phyloP scores from a whole-genome alignment of 1,140 invertebrate species.

The Agrilus planipennis region DNA sequence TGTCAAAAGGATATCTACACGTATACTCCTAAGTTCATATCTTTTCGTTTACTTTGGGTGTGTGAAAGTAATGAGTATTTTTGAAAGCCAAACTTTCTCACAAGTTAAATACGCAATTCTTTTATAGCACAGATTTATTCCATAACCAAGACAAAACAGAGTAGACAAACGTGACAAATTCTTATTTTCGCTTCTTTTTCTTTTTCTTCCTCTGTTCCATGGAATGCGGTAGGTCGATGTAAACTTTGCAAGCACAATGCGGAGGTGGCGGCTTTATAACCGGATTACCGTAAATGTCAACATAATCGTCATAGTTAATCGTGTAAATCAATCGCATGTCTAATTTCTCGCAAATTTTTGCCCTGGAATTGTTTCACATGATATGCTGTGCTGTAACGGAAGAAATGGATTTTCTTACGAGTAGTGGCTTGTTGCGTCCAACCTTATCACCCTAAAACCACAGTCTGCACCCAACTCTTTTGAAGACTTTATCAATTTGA shows the following conservation, averaged over 20 bases:
- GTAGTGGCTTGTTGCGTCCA: conserved; percentile 33
- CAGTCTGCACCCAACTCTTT: conserved; percentile 33
- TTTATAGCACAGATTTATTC: no score
- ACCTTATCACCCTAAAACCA: conserved; percentile 31
- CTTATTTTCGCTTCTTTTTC: no score
- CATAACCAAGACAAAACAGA: no score
- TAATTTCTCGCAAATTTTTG: conserved; percentile 25
- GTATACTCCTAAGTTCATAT: no score
- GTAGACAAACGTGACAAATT: no score
- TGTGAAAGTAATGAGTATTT: no score
- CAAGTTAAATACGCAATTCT: no score
- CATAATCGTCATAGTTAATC: conserved; percentile 27
- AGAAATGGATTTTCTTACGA: conserved; percentile 21
- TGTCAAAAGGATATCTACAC: no score
- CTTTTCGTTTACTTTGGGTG: no score
- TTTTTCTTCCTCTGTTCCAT: no score
- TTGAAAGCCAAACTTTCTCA: no score
- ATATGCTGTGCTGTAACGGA: background rate
- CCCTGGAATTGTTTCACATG: conserved; percentile 18
- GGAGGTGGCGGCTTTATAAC: conserved; percentile 24
- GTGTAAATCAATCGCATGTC: conserved; percentile 26
- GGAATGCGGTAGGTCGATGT: conserved; percentile 18
- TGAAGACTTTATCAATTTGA: conserved; percentile 31
- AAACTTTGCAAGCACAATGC: conserved; percentile 21
- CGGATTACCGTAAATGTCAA: conserved; percentile 15